Evolutionary conservation across 1,140 invertebrate species (phyloP).

Genomic region (Propsilocerus akamusi): DNA sequence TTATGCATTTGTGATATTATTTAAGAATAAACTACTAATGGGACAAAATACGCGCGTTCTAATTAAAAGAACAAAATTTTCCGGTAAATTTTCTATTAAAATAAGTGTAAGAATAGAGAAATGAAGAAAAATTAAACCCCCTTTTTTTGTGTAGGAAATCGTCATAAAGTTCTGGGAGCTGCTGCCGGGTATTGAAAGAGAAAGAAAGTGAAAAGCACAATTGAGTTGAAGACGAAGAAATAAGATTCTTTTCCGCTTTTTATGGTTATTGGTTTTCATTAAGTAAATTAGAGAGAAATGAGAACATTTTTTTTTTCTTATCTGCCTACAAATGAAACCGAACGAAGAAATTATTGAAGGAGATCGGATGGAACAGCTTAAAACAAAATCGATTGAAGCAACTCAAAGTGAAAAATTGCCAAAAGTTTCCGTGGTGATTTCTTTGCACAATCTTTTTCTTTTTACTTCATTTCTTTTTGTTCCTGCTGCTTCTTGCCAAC

Average conservation of each 20-base stretch:
- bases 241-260: background rate
- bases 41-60: no score
- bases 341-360: background rate
- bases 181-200: background rate
- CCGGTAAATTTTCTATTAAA: background rate
- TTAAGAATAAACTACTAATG: background rate
- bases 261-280: constrained; percentile 4
- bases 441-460: background rate
- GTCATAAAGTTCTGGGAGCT: background rate
- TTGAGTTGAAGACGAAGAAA: background rate
- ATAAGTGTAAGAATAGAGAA: background rate
- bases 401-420: no score
- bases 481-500: background rate
- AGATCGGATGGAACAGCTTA: background rate
- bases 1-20: background rate
- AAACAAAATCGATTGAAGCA: no score
- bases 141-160: background rate
- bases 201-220: background rate
- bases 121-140: no score
- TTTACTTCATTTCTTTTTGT: background rate
- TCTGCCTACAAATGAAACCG: background rate
- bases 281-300: constrained; percentile 3
- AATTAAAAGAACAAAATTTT: no score
- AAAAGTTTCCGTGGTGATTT: no score
- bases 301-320: background rate